phyloP scores from a whole-genome alignment of 2,888 invertebrate species.

The Papilio elwesi region DNA sequence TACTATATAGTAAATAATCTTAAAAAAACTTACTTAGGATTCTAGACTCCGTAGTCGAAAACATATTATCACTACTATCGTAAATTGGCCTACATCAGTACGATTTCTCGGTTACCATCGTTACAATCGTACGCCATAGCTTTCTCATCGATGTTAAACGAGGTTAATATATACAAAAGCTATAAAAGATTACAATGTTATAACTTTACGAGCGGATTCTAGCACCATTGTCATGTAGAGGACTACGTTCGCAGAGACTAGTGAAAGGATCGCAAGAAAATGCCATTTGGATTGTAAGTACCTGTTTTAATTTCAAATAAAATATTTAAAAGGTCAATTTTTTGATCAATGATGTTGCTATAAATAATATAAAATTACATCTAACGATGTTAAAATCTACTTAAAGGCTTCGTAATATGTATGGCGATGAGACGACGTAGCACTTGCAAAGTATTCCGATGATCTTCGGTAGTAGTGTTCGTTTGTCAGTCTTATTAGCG shows the following conservation, averaged over 20 bases:
- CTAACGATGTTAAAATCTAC: background rate
- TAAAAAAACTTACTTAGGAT: background rate
- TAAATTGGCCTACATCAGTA: background rate
- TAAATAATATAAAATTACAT: too few species aligned
- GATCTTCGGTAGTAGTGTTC: too few species aligned
- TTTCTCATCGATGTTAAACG: background rate
- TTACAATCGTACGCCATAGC: constrained; percentile 18
- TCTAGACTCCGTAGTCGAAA: background rate
- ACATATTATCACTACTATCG: too few species aligned
- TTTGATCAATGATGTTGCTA: too few species aligned
- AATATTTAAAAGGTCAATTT: background rate
- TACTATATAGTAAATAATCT: background rate
- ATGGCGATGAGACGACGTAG: too few species aligned
- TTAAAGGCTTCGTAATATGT: background rate
- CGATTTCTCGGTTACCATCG: background rate
- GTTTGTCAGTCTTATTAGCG: too few species aligned
- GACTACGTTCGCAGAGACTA: constrained; percentile 22
- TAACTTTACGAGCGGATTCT: constrained; percentile 43
- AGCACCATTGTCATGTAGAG: constrained; percentile 38
- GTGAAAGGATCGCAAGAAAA: constrained; percentile 45
- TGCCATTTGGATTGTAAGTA: constrained; percentile 70
- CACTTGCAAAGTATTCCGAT: too few species aligned
- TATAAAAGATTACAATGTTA: constrained; percentile 54
- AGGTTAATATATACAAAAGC: constrained; percentile 29
- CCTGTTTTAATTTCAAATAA: constrained; percentile 17